phyloP scores from a whole-genome alignment of 2,113 vertebrate genomes.

The Speoplatyrhinus poulsoni region DNA sequence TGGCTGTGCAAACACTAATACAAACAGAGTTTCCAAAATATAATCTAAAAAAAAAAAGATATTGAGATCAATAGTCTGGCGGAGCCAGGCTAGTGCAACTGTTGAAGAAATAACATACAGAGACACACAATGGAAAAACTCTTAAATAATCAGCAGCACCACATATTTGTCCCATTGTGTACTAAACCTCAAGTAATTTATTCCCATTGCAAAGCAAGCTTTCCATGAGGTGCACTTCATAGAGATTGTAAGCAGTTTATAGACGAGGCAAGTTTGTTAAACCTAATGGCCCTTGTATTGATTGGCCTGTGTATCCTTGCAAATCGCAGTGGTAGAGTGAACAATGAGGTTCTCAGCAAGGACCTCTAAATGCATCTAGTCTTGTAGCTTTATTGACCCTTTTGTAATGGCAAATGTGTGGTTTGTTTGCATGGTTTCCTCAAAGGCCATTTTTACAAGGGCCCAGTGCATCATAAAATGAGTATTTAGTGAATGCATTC shows the following conservation, averaged over 20 bases:
- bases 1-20: too few relatives aligned
- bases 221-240: slow-evolving; percentile 27
- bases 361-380: slow-evolving; percentile 62
- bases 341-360: slow-evolving; percentile 61
- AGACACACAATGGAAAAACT: neutral
- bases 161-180: too few relatives aligned
- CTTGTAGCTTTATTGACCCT: slow-evolving; percentile 68
- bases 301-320: slow-evolving; percentile 65
- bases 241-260: slow-evolving; percentile 56
- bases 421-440: slow-evolving; percentile 63
- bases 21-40: too few relatives aligned
- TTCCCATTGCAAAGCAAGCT: slow-evolving; percentile 18
- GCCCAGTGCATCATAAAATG: slow-evolving; percentile 33
- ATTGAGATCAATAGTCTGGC: too few relatives aligned
- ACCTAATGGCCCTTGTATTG: slow-evolving; percentile 77
- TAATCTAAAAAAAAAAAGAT: too few relatives aligned
- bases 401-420: slow-evolving; percentile 32
- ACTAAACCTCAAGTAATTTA: slow-evolving; percentile 7
- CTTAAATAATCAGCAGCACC: too few relatives aligned
- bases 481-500: slow-evolving; percentile 19
- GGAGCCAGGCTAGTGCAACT: too few relatives aligned
- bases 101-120: slow-evolving; percentile 4
- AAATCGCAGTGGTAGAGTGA: slow-evolving; percentile 56
- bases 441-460: slow-evolving; percentile 46
- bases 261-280: slow-evolving; percentile 73